Evolutionary conservation across 2,888 invertebrate species (phyloP).

Genomic region (Xestia ashworthii): DNA sequence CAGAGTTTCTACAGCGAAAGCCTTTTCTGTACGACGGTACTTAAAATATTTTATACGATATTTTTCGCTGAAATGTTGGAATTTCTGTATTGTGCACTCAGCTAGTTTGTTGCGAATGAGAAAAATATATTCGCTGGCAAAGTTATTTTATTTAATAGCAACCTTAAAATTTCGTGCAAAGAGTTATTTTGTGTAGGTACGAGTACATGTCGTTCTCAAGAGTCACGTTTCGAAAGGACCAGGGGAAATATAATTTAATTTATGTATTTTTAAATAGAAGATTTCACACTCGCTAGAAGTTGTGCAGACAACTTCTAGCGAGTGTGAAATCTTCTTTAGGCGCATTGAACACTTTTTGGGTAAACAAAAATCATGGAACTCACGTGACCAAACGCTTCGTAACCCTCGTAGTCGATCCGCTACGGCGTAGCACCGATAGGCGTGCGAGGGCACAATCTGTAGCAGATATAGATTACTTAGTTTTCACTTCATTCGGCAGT

Average conservation of each 20-base stretch:
- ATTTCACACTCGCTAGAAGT: no score
- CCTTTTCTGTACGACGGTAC: slow-evolving; percentile 46
- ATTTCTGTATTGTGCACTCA: slow-evolving; percentile 45
- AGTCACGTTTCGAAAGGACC: background rate
- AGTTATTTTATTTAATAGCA: slow-evolving; percentile 23
- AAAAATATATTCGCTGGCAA: slow-evolving; percentile 27
- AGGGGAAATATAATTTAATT: background rate
- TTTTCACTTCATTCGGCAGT: no score
- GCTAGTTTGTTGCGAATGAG: slow-evolving; percentile 42
- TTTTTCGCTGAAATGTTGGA: slow-evolving; percentile 34
- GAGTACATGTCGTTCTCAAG: slow-evolving; percentile 7
- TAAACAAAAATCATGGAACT: no score
- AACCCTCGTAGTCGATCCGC: no score
- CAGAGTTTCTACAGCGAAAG: slow-evolving; percentile 40
- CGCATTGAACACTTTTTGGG: no score
- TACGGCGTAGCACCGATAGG: no score
- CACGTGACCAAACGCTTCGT: no score
- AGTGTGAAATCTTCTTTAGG: background rate
- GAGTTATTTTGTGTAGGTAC: background rate
- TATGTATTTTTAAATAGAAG: background rate
- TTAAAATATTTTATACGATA: slow-evolving; percentile 48
- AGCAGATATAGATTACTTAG: no score
- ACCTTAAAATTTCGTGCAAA: slow-evolving; percentile 15
- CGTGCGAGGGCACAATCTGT: no score
- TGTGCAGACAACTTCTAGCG: background rate